These are phyloP conservation scores for Oxystoma pomonae DNA, from an alignment of 2,888 invertebrate species.

Conservation along the genomic window DNA sequence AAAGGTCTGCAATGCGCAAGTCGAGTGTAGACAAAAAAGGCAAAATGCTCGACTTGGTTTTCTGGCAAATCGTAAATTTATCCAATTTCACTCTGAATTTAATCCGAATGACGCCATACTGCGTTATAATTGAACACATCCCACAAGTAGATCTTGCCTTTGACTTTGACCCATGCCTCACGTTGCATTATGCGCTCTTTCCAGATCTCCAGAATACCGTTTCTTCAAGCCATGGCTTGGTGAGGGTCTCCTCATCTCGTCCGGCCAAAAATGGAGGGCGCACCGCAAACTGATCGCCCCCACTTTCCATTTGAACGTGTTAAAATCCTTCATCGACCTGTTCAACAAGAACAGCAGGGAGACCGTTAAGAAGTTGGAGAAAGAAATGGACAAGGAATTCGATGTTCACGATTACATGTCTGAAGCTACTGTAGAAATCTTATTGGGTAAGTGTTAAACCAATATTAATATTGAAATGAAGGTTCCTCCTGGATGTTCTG, in stretches of 20 bases:
- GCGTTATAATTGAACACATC: too few species aligned
- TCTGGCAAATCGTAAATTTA: too few species aligned
- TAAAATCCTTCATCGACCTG: constrained; percentile 81
- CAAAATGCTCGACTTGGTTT: too few species aligned
- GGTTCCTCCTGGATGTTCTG: neutral
- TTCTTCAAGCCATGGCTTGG: constrained; percentile 84
- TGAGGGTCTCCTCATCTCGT: constrained; percentile 75
- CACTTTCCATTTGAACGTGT: constrained; percentile 82
- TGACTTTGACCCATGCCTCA: too few species aligned
- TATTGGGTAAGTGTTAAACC: constrained; percentile 65
- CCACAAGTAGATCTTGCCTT: too few species aligned
- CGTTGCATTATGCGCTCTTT: too few species aligned
- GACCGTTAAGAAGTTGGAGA: constrained; percentile 68
- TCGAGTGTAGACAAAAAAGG: too few species aligned
- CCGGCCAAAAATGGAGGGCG: constrained; percentile 81
- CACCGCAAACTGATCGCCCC: constrained; percentile 84
- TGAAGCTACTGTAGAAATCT: constrained; percentile 78
- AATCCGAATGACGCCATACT: too few species aligned
- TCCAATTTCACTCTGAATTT: too few species aligned
- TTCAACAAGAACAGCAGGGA: constrained; percentile 79
- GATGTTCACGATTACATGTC: constrained; percentile 83
- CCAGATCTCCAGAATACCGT: constrained; percentile 57
- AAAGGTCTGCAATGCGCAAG: too few species aligned
- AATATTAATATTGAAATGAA: too few species aligned
- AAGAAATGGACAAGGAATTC: constrained; percentile 66